phyloP scores from a whole-genome alignment of 1,140 invertebrate genomes.

The Neodiprion virginianus region DNA sequence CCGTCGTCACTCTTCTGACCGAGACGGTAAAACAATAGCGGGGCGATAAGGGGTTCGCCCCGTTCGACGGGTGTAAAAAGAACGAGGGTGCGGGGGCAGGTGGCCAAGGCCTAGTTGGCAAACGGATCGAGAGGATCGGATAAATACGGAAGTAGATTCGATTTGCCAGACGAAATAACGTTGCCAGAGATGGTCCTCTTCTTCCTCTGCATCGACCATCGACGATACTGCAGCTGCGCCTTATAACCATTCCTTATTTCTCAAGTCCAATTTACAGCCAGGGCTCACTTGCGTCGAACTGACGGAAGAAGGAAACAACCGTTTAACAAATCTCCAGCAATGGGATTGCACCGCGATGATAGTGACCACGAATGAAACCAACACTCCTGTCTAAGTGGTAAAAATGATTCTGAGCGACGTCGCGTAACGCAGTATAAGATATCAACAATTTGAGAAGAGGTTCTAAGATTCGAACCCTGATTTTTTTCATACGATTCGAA shows the following conservation, averaged over 20 bases:
- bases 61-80: neutral
- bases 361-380: too few species aligned
- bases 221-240: neutral
- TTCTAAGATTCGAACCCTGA: too few species aligned
- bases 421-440: too few species aligned
- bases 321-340: too few species aligned
- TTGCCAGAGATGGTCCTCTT: neutral
- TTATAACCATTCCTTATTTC: neutral
- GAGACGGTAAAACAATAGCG: slow-evolving; percentile 25
- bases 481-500: too few species aligned
- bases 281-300: too few species aligned
- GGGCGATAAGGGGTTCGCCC: neutral
- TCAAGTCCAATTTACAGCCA: neutral
- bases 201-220: neutral
- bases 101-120: slow-evolving; percentile 23
- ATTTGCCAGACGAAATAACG: neutral
- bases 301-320: too few species aligned
- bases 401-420: too few species aligned
- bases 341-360: too few species aligned
- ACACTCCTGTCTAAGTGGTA: too few species aligned
- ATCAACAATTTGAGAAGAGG: too few species aligned
- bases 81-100: slow-evolving; percentile 3
- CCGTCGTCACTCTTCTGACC: slow-evolving; percentile 16
- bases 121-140: slow-evolving; percentile 25
- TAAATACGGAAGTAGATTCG: slow-evolving; percentile 21